Conservation (phyloP, 2,113 vertebrate species). For the Zosterops lateralis region DNA sequence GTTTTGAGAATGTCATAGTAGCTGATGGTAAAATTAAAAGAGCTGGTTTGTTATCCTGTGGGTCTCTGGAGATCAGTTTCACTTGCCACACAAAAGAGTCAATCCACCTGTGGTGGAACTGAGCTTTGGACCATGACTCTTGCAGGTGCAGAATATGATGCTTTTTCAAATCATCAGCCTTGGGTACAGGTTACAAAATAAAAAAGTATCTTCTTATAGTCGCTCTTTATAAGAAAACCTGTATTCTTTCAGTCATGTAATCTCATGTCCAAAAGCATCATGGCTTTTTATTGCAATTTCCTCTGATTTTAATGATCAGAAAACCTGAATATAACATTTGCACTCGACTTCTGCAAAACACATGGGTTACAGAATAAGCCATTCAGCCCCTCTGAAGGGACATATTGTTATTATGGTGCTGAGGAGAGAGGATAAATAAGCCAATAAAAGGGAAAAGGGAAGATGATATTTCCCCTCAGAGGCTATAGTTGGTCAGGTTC, state of each 20-base stretch:
- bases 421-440: not conserved
- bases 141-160: not conserved
- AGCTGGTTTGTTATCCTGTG: not conserved
- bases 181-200: not conserved
- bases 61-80: not conserved
- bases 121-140: not conserved
- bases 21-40: not conserved
- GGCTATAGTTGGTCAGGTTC: not conserved
- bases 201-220: not conserved
- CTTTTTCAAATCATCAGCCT: not conserved
- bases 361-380: not conserved
- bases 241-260: not conserved
- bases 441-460: not conserved
- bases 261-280: not conserved
- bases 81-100: not conserved
- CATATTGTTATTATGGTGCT: not conserved
- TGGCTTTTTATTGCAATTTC: not conserved
- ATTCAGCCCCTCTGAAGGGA: not conserved
- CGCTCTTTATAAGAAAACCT: not conserved
- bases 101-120: not conserved
- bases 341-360: not conserved
- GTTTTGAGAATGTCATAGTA: not conserved
- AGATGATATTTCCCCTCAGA: not conserved
- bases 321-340: not conserved
- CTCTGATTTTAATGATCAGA: not conserved